phyloP scores from a whole-genome alignment of 2,113 vertebrate species.

The Rafetus swinhoei region DNA sequence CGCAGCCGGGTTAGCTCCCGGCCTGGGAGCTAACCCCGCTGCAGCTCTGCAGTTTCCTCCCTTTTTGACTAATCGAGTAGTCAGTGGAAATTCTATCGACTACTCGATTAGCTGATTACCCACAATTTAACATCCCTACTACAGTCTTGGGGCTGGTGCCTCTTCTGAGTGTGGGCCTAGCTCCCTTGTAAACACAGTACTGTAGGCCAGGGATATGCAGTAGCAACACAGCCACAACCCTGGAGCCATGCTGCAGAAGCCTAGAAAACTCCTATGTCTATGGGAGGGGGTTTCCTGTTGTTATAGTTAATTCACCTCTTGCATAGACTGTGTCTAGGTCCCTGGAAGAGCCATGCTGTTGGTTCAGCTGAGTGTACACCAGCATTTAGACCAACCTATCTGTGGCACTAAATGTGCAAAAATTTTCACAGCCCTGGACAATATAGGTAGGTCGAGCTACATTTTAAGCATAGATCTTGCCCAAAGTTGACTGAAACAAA shows the following conservation, averaged over 20 bases:
- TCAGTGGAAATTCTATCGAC: no score
- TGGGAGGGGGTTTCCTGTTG: neutral
- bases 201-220: no score
- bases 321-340: neutral
- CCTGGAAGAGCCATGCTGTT: neutral
- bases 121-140: no score
- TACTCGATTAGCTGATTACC: no score
- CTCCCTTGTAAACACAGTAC: no score
- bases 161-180: no score
- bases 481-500: neutral
- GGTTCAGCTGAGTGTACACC: neutral
- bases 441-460: neutral
- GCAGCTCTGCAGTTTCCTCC: no score
- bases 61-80: no score
- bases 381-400: neutral
- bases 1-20: no score
- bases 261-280: neutral
- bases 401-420: neutral
- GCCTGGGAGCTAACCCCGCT: no score
- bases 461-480: neutral
- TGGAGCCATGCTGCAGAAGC: neutral
- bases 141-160: no score
- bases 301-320: neutral
- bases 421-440: neutral
- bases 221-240: neutral